These are phyloP conservation scores for Trematomus loennbergii DNA, from an alignment of 2,113 vertebrate genomes.

Conservation along the genomic window DNA sequence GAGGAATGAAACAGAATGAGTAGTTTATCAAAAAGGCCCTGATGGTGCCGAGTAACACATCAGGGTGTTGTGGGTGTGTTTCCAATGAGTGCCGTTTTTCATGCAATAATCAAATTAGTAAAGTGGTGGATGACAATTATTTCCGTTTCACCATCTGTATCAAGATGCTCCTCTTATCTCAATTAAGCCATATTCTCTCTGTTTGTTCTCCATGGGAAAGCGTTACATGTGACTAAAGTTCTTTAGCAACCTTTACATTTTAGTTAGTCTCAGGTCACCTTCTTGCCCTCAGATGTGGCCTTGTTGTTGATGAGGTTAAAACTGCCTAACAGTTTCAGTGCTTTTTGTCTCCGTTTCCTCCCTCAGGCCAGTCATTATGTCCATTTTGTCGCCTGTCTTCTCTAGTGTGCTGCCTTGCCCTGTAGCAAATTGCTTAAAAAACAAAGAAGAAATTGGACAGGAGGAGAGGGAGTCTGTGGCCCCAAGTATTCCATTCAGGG, in stretches of 20 bases:
- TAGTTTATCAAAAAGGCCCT: conserved; percentile 37
- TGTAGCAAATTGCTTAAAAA: conserved; percentile 54
- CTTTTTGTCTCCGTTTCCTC: conserved; percentile 44
- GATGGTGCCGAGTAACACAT: not conserved
- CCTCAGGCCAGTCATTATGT: conserved; percentile 72
- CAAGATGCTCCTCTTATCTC: not conserved
- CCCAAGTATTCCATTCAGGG: conserved; percentile 58
- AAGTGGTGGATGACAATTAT: conserved; percentile 6
- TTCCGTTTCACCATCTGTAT: not conserved
- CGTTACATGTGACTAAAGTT: conserved; percentile 13
- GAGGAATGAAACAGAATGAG: conserved; percentile 33
- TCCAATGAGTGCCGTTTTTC: conserved; percentile 36
- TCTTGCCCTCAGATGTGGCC: conserved; percentile 23
- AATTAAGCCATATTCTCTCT: not conserved
- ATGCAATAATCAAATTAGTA: conserved; percentile 26
- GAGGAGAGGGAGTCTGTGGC: conserved; percentile 56
- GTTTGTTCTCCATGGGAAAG: not conserved
- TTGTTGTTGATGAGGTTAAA: conserved; percentile 56
- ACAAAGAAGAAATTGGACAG: conserved; percentile 60
- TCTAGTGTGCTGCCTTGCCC: conserved; percentile 45
- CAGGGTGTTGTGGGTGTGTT: not conserved
- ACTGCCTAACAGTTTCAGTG: conserved; percentile 38
- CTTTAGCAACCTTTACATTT: conserved; percentile 40
- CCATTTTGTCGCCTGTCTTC: conserved; percentile 77
- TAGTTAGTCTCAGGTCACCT: conserved; percentile 42